Evolutionary conservation across 2,113 vertebrate genomes (phyloP).

Genomic region (Caloenas nicobarica): DNA sequence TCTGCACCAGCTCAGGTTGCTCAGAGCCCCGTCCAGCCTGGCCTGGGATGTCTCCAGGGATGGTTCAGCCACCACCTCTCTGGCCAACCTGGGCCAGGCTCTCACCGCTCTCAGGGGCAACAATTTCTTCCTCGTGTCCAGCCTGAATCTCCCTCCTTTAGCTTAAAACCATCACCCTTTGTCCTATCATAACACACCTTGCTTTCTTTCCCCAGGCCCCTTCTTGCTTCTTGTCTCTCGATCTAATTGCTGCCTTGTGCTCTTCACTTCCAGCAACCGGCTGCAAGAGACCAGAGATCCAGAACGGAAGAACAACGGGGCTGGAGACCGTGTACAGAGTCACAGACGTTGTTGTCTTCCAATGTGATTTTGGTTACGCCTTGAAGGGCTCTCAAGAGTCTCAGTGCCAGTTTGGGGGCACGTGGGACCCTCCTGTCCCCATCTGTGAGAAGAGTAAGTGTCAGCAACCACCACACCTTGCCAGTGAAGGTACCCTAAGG

Average conservation of each 20-base stretch:
- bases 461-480: too few species aligned
- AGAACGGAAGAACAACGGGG: background rate
- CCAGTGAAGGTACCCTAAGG: too few species aligned
- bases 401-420: slow-evolving; percentile 44
- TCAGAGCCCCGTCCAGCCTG: too few species aligned
- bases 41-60: too few species aligned
- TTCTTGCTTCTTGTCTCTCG: background rate
- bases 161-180: too few species aligned
- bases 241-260: accelerated
- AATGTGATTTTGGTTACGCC: background rate
- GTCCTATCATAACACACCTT: too few species aligned
- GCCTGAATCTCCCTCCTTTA: too few species aligned
- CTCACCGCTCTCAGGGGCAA: too few species aligned
- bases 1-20: too few species aligned
- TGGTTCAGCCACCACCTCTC: too few species aligned
- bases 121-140: too few species aligned
- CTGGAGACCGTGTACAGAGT: background rate
- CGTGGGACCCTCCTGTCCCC: slow-evolving; percentile 45
- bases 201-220: accelerated
- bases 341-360: accelerated
- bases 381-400: slow-evolving; percentile 52
- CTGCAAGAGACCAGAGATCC: background rate
- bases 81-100: too few species aligned
- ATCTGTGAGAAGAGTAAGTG: slow-evolving; percentile 51
- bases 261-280: background rate